phyloP scores from a whole-genome alignment of 1,140 invertebrate genomes.

The Papilio helenus region DNA sequence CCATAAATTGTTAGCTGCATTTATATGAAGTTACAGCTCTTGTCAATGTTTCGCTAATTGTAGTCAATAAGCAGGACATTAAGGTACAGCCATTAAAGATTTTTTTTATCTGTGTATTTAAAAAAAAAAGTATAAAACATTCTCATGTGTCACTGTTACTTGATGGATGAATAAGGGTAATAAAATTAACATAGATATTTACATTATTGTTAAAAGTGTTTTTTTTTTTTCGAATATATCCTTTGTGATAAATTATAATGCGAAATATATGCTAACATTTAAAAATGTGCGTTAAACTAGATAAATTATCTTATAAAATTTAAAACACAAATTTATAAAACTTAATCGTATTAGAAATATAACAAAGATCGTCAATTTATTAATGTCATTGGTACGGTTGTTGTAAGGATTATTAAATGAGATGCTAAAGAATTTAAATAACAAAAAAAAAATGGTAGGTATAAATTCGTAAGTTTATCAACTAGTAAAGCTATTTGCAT shows the following conservation, averaged over 20 bases:
- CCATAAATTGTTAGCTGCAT: neutral
- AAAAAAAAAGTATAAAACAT: neutral
- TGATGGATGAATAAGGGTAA: slow-evolving; percentile 18
- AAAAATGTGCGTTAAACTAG: neutral
- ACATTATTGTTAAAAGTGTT: neutral
- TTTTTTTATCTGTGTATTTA: neutral
- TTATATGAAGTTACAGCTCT: neutral
- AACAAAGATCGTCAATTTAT: slow-evolving; percentile 48
- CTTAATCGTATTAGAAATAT: slow-evolving; percentile 37
- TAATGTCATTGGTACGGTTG: slow-evolving; percentile 44
- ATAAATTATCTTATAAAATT: neutral
- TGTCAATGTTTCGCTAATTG: neutral
- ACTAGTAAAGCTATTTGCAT: slow-evolving; percentile 45
- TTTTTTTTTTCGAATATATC: neutral
- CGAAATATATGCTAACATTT: neutral
- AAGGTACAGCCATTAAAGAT: neutral
- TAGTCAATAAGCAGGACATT: neutral
- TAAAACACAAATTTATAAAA: neutral
- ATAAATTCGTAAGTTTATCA: slow-evolving; percentile 53
- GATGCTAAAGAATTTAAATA: slow-evolving; percentile 50
- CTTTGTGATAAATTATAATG: slow-evolving; percentile 5
- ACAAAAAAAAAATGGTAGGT: slow-evolving; percentile 41
- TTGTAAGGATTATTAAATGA: slow-evolving; percentile 44
- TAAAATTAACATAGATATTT: slow-evolving; percentile 8
- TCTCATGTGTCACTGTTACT: neutral